Evolutionary conservation across 1,140 invertebrate species (phyloP), one percentile per base, ranked within the genome.

Genomic region (Argopecten irradians): DNA sequence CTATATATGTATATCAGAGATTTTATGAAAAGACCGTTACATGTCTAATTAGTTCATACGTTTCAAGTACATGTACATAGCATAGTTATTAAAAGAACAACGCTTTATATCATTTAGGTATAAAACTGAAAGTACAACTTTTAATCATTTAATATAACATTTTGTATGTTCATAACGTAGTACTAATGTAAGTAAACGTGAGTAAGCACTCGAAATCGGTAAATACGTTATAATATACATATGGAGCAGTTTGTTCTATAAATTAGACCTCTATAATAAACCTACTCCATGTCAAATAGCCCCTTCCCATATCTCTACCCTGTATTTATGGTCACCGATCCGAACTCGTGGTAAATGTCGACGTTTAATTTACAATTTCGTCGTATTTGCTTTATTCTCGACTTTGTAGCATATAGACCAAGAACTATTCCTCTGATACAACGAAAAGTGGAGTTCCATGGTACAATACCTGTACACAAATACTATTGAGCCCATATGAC

Each of bases 361-460:
- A 11, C 1, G 55, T 71, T 71, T n/a, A 71, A 71, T 71, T 71
- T 71, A 71, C 55, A 71, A 71, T 71, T 71, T 71, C 55, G 28
- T 71, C 55, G 55, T 71, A 71, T 71, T 71, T 71, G 55, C 11
- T 71, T 71, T 71, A 71, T 71, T 71, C 55, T 71, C 55, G 55
- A 71, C 55, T 71, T 71, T n/a, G n/a, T 71, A 71, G 5, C 22
- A n/a, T 71, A 71, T 71, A 16, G n/a, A 71, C 55, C 13, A 28
- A n/a, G n/a, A 71, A 2, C 55, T 28, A 71, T 28, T 71, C 28
- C 8, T 28, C 55, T 71, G 22, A 28, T 28, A 71, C 8, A 13
- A 5, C 28, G 22, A 71, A 71, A 2, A 28, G 55, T 28, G 55
- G 16, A 1, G 22, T 71, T 71, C n/a, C 28, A n/a, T 71, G n/a